Evolutionary conservation across 1,140 invertebrate species (phyloP), one percentile per base, ranked within the genome.

Genomic region (Leptopilina clavipes): DNA sequence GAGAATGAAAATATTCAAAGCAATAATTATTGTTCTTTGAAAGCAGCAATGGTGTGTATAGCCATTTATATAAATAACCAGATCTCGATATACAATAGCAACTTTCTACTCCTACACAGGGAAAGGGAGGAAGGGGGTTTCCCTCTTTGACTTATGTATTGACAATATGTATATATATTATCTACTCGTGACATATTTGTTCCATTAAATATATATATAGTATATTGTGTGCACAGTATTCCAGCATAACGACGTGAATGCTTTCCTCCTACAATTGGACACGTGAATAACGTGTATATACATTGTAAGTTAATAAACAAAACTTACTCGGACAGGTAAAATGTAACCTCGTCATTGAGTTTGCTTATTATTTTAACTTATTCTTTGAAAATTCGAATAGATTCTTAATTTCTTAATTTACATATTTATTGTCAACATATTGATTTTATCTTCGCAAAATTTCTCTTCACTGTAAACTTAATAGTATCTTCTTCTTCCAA

Each of bases 71-170:
- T 85, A 85, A 86, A 40, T 40, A 86, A 86, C 85, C 84, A 84
- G 85, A 86, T 86, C 83, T 77, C 74, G 73, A 79, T 80, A n/a
- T n/a, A 86, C 85, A 86, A 86, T 85, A 86, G 84, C 84, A 85
- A 86, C 85, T 86, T 86, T 86, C 85, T 86, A 86, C 84, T 86
- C 83, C 84, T 86, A 87, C 85, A 84, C 82, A 80, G 77, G n/a
- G 70, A 80, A 79, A 79, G 80, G 82, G 80, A 80, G 81, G 37
- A 40, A 40, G 37, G 37, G 75, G 80, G 75, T 54, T 19, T 17
- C 9, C 52, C 14, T 54, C n/a, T 40, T 40, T 40, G 25, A 1
- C 25, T 31, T 31, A 6, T 31, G 25, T 31, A 40, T 40, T n/a
- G n/a, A n/a, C n/a, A n/a, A 40, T 40, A 17, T 54, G 18, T 19